Conservation (phyloP, 2,888 invertebrate species). For the Therioaphis trifolii region DNA sequence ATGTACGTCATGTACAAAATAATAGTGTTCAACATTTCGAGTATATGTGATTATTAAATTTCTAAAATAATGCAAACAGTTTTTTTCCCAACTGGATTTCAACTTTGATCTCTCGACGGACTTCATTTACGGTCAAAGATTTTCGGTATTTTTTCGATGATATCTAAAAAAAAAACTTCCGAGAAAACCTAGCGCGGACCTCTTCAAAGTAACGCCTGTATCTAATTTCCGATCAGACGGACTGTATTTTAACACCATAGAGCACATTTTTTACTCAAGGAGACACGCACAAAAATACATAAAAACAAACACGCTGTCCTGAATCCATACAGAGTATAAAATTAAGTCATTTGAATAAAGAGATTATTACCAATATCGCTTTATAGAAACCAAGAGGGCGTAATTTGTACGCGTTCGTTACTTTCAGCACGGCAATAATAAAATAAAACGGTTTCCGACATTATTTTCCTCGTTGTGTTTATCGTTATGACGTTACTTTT, state of each 20-base stretch:
- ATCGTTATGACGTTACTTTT: background rate
- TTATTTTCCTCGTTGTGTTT: conserved; percentile 8
- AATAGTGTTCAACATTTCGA: too few relatives aligned
- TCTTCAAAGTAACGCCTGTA: background rate
- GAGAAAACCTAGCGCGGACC: background rate
- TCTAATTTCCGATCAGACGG: background rate
- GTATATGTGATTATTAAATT: too few relatives aligned
- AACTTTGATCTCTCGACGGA: too few relatives aligned
- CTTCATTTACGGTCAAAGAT: background rate
- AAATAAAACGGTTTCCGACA: background rate
- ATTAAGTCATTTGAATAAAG: too few relatives aligned
- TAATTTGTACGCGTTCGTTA: background rate
- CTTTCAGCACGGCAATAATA: background rate
- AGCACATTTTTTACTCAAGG: background rate
- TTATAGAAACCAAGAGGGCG: background rate
- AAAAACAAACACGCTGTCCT: too few relatives aligned
- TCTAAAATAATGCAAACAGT: too few relatives aligned
- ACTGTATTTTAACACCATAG: too few relatives aligned
- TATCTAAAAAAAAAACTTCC: background rate
- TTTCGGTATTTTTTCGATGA: background rate
- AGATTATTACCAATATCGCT: background rate
- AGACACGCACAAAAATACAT: background rate
- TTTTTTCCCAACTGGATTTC: too few relatives aligned
- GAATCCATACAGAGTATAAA: background rate
- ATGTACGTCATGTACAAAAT: too few relatives aligned